Evolutionary conservation across 2,797 vertebrate genomes (phyloP).

Genomic region (Botia almorhae): DNA sequence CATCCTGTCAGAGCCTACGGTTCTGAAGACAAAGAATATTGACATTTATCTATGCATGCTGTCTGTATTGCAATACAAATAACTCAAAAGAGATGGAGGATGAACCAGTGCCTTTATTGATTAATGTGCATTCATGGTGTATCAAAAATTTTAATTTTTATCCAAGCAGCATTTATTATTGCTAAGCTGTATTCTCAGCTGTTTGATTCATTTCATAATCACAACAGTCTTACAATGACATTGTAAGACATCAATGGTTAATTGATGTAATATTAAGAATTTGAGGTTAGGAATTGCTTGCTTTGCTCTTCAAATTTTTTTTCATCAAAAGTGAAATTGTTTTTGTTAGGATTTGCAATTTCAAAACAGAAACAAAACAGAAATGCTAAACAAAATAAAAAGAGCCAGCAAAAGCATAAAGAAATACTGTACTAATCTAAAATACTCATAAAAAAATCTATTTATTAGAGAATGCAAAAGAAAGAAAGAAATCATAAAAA

Average conservation of each 20-base stretch:
- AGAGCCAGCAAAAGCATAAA: not conserved
- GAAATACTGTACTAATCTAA: not conserved
- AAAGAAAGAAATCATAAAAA: not conserved
- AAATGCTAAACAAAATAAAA: not conserved
- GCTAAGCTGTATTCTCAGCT: not conserved
- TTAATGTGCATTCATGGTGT: not conserved
- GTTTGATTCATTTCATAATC: not conserved
- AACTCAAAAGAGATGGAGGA: conserved; percentile 26
- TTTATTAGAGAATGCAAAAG: not conserved
- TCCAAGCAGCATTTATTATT: not conserved
- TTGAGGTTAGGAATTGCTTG: not conserved
- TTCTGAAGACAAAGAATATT: conserved; percentile 12
- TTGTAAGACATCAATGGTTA: too few species aligned
- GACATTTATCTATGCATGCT: conserved; percentile 18
- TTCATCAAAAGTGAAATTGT: not conserved
- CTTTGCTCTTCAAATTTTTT: not conserved
- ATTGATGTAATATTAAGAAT: not conserved
- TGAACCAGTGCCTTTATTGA: not conserved
- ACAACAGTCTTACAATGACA: not conserved
- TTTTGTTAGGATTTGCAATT: not conserved
- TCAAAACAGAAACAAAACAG: not conserved
- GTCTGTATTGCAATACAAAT: conserved; percentile 6
- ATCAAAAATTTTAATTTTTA: conserved; percentile 7
- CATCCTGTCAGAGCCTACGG: not conserved
- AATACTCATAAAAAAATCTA: conserved; percentile 17